Evolutionary conservation across 2,888 invertebrate genomes (phyloP).

Genomic region (Mamestra brassicae): DNA sequence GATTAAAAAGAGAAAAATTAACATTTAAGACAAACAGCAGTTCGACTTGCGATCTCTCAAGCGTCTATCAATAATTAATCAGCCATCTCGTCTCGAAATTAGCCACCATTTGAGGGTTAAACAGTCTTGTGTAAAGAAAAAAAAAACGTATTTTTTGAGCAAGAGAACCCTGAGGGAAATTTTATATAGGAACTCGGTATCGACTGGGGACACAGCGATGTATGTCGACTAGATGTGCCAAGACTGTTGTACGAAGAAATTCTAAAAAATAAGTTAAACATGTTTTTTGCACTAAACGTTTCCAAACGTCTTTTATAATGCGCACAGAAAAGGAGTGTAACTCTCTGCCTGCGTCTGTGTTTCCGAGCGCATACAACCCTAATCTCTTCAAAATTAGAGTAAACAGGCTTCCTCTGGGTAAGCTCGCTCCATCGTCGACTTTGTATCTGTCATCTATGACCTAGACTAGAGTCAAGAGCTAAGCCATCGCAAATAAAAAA

Average conservation of each 20-base stretch:
- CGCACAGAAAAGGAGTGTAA: too few species aligned
- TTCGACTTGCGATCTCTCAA: slow-evolving; percentile 80
- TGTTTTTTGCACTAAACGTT: too few species aligned
- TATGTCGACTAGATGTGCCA: slow-evolving; percentile 67
- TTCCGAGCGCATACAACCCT: too few species aligned
- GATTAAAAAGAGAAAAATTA: slow-evolving; percentile 84
- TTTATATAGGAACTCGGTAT: slow-evolving; percentile 87
- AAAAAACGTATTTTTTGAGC: slow-evolving; percentile 77
- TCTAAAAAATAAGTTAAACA: too few species aligned
- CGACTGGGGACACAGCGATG: slow-evolving; percentile 72
- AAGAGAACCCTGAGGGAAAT: slow-evolving; percentile 86
- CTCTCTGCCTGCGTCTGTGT: too few species aligned
- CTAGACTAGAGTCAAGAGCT: too few species aligned
- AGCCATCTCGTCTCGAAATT: slow-evolving; percentile 87
- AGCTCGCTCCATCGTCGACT: too few species aligned
- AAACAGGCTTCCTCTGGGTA: too few species aligned
- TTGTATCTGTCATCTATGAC: too few species aligned
- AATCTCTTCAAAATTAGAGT: too few species aligned
- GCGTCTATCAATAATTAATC: slow-evolving; percentile 88
- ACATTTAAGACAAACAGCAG: slow-evolving; percentile 86
- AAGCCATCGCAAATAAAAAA: too few species aligned
- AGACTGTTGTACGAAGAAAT: not conserved
- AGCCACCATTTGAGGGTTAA: slow-evolving; percentile 88
- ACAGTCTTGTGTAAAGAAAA: slow-evolving; percentile 80
- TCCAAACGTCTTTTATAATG: too few species aligned